Conservation (phyloP, 2,113 vertebrate genomes). For the Onychorhynchus coronatus region DNA sequence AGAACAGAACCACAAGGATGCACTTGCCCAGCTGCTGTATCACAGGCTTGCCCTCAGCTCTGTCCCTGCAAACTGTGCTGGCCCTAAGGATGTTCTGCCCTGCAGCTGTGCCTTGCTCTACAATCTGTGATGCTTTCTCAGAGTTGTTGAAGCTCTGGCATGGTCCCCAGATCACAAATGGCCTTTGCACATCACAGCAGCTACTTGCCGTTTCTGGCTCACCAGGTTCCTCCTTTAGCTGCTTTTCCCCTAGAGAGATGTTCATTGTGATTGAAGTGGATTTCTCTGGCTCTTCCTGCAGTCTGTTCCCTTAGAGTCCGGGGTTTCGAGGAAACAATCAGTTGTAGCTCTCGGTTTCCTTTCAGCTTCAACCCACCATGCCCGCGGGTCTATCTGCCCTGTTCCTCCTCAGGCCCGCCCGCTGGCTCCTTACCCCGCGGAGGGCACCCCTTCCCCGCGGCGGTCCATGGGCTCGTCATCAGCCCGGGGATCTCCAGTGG, state of each 20-base stretch:
- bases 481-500: too few relatives aligned
- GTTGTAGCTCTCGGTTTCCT: not conserved
- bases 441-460: not conserved
- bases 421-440: not conserved
- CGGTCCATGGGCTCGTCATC: not conserved
- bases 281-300: not conserved
- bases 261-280: not conserved
- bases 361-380: too few relatives aligned
- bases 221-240: not conserved
- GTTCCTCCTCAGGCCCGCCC: not conserved
- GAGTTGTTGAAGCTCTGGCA: not conserved
- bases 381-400: fast-evolving
- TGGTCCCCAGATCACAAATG: not conserved
- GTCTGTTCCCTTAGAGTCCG: not conserved
- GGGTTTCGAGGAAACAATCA: too few relatives aligned
- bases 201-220: not conserved
- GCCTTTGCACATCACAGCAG: not conserved
- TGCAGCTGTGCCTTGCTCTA: not conserved
- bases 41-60: not conserved
- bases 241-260: not conserved
- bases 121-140: not conserved
- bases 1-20: not conserved
- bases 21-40: fast-evolving
- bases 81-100: not conserved
- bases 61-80: not conserved